Evolutionary conservation across 1,140 invertebrate genomes (phyloP), one percentile per base, ranked within the genome.

Genomic region (Micrasema minimum): DNA sequence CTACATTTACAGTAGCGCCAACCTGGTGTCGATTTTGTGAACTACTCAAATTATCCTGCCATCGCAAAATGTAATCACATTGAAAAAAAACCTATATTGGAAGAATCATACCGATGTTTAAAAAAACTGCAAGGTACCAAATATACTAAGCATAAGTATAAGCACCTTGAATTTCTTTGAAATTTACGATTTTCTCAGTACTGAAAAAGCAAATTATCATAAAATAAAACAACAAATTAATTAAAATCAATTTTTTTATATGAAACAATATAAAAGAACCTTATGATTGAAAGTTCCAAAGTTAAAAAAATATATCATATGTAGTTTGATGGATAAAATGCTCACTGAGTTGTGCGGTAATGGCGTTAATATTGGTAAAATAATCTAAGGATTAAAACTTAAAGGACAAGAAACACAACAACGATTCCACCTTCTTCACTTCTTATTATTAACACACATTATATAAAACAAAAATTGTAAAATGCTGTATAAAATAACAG

Each of bases 301-400:
- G 67, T 64, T 62, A 22, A 43, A 62, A 45, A 69, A 62, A 48
- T 62, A 51, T 69, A 38, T 31, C 26, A 69, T 62, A 62, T n/a
- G 35, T 69, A 62, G 67, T 69, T 69, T 51, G 59, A 69, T 62
- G 16, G 67, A 45, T 69, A 69, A 69, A 69, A 69, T 38, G 55
- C 48, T 62, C 55, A 62, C 20, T 59, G 46, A 69, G 45, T 16
- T 59, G 53, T 64, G 41, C 26, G 51, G 48, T 51, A 61, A 69
- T 69, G 41, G 66, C 31, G 41, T 67, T 59, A 38, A 59, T 59
- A 69, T 53, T 57, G 22, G 50, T 48, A 62, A 50, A 69, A 69
- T 64, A 62, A 62, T 69, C 57, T 45, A 51, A 69, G 14, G 57
- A 69, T 62, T 61, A 69, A 69, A 69, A 64, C 67, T 69, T 62